Conservation (phyloP, 2,113 vertebrate genomes). For the Synodontis membranacea region DNA sequence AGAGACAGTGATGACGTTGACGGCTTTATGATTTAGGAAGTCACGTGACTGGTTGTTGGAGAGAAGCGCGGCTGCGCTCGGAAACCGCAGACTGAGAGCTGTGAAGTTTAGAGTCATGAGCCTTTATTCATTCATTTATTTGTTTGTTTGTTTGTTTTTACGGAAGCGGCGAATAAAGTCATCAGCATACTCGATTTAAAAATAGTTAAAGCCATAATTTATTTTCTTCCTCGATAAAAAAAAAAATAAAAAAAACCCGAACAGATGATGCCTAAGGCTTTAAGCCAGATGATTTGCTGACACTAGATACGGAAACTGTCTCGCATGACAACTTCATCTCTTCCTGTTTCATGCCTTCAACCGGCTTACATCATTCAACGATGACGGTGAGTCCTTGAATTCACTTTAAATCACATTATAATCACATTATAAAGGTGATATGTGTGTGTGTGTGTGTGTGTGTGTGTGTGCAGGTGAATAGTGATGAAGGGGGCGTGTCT, state of each 20-base stretch:
- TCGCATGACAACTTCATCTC: slow-evolving; percentile 4
- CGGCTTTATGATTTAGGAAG: neutral
- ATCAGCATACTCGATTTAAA: no score
- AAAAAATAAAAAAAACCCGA: no score
- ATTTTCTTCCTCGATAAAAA: neutral
- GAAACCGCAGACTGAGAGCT: slow-evolving; percentile 16
- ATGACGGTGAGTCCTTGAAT: slow-evolving; percentile 45
- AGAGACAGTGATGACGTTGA: neutral
- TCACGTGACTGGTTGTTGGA: slow-evolving; percentile 30
- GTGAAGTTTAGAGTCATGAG: neutral
- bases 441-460: neutral
- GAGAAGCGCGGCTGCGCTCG: neutral
- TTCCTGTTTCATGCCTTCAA: slow-evolving; percentile 43
- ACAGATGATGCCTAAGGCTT: neutral
- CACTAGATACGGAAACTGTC: slow-evolving; percentile 9
- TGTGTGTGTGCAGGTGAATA: neutral
- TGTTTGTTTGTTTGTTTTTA: neutral
- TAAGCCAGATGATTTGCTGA: neutral
- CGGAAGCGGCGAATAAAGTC: neutral
- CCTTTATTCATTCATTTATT: no score
- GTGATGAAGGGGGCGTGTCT: slow-evolving; percentile 17
- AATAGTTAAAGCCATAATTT: no score
- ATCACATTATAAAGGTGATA: no score
- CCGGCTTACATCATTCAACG: neutral
- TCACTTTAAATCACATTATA: neutral